Percentiles rank a stretch among this genome's conserved stretches.
Conservation (phyloP, 2,113 vertebrate genomes). For the Mastomys natalensis region DNA sequence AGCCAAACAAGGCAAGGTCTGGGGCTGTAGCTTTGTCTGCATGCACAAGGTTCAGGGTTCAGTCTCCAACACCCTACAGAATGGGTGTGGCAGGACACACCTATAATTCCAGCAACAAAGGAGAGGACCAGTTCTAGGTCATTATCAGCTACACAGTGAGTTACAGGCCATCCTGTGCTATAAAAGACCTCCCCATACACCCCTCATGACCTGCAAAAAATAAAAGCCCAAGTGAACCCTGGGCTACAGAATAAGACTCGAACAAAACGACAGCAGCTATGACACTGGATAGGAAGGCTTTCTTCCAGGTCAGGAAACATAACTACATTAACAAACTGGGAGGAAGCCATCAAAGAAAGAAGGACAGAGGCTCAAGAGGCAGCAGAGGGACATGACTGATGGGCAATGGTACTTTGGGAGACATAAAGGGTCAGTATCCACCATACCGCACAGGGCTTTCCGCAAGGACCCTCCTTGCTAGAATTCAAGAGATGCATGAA, state of each 20-base stretch:
- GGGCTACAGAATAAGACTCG: background rate
- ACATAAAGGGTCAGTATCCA: background rate
- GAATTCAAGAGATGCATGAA: background rate
- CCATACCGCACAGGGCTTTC: accelerated
- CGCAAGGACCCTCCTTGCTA: background rate
- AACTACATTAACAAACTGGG: background rate
- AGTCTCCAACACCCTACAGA: background rate
- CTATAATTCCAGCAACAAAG: background rate
- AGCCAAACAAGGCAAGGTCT: background rate
- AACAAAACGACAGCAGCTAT: background rate
- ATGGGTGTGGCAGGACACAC: background rate
- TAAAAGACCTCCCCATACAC: no score
- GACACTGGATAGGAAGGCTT: background rate
- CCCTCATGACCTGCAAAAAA: background rate
- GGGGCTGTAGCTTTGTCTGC: background rate
- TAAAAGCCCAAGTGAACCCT: background rate
- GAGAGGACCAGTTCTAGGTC: background rate
- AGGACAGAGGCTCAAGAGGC: background rate
- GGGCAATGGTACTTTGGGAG: background rate
- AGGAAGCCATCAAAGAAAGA: background rate
- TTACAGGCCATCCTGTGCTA: background rate
- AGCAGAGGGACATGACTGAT: background rate
- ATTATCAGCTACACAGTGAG: background rate
- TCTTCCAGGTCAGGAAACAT: background rate
- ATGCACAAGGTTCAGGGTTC: background rate